Evolutionary conservation across 2,113 vertebrate genomes (phyloP), one percentile per base, ranked within the genome.

Genomic region (Centropristis striata): DNA sequence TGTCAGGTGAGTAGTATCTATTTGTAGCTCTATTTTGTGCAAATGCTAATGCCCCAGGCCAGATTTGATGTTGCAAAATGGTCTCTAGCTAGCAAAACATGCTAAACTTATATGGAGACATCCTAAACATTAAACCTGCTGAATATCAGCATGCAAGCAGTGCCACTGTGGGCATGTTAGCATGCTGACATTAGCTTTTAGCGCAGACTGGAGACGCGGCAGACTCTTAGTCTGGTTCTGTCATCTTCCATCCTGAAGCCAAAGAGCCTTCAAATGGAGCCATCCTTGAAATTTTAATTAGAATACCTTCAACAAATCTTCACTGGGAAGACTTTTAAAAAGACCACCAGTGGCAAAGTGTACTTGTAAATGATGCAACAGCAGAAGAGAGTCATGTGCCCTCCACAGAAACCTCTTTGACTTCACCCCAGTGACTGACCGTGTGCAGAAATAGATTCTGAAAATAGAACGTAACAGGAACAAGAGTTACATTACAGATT

Each of bases 401-500:
- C 28, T 75, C 23, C 18, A 46, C 44, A 9, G 18, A 71, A 84
- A 49, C 8, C 46, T 72, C 46, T 58, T 15, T 21, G 16, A 61
- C 25, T 46, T 47, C 18, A 41, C 32, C 59, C 9, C 13, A 53
- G 25, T 27, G 68, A 47, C 1, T 13, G 10, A 36, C 44, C n/a
- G 57, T 59, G 5, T 36, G n/a, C 10, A 60, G 18, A 53, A 47
- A 37, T 8, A 53, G 15, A 37, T 27, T 73, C 69, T 25, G 41
- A 49, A 81, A 67, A 81, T 50, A 75, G 57, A 71, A 39, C 50
- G 23, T 21, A 69, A 68, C 0, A 4, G 20, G 27, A 80, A 53
- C 25, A 8, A 70, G 21, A 32, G 44, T 71, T 60, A 27, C 23
- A 55, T 55, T 58, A 83, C 32, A 32, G 6, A 32, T 32, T 32